Base-by-base conservation (phyloP, 2,888 invertebrate species). In the Cheilosia pagana region DNA sequence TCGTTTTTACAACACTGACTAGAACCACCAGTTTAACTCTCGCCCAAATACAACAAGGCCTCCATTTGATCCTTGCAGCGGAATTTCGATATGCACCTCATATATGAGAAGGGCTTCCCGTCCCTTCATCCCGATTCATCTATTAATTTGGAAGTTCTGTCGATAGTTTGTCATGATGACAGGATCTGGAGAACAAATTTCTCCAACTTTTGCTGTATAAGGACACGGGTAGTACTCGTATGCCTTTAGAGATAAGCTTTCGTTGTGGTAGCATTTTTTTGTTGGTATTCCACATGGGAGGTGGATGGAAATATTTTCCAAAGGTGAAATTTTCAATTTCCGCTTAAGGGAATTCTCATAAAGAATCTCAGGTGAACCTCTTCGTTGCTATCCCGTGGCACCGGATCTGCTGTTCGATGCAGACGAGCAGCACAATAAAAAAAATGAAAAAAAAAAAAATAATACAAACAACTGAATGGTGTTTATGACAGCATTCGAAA, bases 321-420 rank as follows among this genome's bases (percentile, higher is more conserved):
- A 88, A 88, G 86, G 70, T 86, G 87, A 88, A 87, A 88, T 88
- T 87, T 88, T 88, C 88, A 88, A 88, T 89, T 89, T 88, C 88
- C 88, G 88, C 79, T 67, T 45, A 14, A 55, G 48, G 77, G 59
- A 35, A 23, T 59, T 43, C 45, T 28, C 28, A 43, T 10, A 52
- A 50, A 43, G 23, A 63, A 65, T 59, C 21, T 23, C 55, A 81
- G 76, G 81, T 76, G 59, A 76, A 59, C 21, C 23, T 63, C 2
- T 23, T 31, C 25, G 67, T 53, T 53, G 53, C 16, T 39, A 52
- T 65, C 23, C 23, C 50, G 25, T 43, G 41, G 45, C 25, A 52
- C 43, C 43, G 12, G 35, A 41, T 28, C 39, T 63, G 48, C 71
- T 72, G 65, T 65, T 74, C 31, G 28, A 39, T 79, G 72, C 78